phyloP scores from a whole-genome alignment of 2,888 invertebrate genomes.

The Scelioninae gen. 1 region DNA sequence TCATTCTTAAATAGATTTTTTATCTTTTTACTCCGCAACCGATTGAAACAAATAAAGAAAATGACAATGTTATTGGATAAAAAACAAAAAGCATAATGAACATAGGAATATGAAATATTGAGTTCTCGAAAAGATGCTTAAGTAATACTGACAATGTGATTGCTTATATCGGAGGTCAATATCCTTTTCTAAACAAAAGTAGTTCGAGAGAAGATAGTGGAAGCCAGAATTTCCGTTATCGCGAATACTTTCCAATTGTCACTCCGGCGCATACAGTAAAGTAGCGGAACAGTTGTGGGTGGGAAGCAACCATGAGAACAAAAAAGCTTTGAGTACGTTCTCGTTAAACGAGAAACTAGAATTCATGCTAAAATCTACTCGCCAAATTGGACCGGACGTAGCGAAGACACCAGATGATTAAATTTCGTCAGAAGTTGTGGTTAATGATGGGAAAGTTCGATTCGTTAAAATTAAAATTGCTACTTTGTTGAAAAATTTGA shows the following conservation, averaged over 20 bases:
- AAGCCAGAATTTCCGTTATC: slow-evolving; percentile 55
- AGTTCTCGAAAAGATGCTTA: slow-evolving; percentile 21
- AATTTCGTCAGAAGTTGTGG: slow-evolving; percentile 54
- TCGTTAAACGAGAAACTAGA: slow-evolving; percentile 61
- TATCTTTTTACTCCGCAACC: too few species aligned
- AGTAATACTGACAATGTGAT: slow-evolving; percentile 30
- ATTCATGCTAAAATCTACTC: slow-evolving; percentile 62
- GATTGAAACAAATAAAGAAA: too few species aligned
- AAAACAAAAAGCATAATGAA: slow-evolving; percentile 8
- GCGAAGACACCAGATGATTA: slow-evolving; percentile 58
- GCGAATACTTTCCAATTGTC: slow-evolving; percentile 62
- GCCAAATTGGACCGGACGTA: slow-evolving; percentile 59
- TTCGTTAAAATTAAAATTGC: slow-evolving; percentile 27
- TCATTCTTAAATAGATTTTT: too few species aligned
- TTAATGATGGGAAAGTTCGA: slow-evolving; percentile 42
- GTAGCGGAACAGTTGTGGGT: slow-evolving; percentile 51
- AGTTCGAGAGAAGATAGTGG: slow-evolving; percentile 17
- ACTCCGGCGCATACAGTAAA: slow-evolving; percentile 41
- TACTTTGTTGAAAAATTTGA: slow-evolving; percentile 22
- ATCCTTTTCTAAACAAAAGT: slow-evolving; percentile 49
- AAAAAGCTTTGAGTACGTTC: slow-evolving; percentile 62
- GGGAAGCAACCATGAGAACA: slow-evolving; percentile 47
- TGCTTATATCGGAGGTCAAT: slow-evolving; percentile 50
- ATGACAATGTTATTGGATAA: not conserved
- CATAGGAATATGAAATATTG: slow-evolving; percentile 34